Percentiles rank a stretch among this genome's conserved stretches.
Evolutionary conservation across 2,113 vertebrate genomes (phyloP).

Genomic region (Potamarius usumacintae): DNA sequence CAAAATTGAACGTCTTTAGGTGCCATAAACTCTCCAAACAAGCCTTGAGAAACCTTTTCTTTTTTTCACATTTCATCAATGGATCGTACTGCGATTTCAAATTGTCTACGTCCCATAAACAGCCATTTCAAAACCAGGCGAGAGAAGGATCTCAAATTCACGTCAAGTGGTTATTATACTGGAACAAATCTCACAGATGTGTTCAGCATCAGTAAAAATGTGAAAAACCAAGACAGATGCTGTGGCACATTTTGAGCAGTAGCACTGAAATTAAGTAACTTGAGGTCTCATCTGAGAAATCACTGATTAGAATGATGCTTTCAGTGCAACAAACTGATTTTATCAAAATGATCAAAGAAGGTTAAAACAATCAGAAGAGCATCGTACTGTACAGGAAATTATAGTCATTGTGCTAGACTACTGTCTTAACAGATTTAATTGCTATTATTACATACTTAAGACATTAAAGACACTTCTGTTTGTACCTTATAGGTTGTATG

Average conservation of each 20-base stretch:
- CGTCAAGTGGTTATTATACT: neutral
- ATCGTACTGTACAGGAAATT: neutral
- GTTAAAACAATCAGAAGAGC: neutral
- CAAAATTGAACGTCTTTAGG: neutral
- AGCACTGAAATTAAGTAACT: neutral
- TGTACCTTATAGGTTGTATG: neutral
- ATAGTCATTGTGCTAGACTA: neutral
- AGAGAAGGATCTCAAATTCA: neutral
- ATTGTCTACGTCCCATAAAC: neutral
- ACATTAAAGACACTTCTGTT: neutral
- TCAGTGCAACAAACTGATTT: neutral
- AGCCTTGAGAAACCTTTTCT: neutral
- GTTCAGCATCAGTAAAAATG: neutral
- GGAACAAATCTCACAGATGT: conserved; percentile 15
- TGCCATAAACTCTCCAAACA: neutral
- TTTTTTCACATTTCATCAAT: neutral
- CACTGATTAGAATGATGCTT: neutral
- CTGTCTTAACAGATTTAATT: neutral
- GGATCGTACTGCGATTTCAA: neutral
- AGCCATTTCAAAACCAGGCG: neutral
- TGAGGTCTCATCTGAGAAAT: neutral
- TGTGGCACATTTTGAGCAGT: neutral
- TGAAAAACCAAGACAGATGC: conserved; percentile 7
- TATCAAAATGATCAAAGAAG: neutral
- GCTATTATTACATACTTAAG: neutral